These are phyloP conservation scores for Drosophila nigromelanica DNA, from an alignment of 1,140 invertebrate genomes.

Conservation along the genomic window DNA sequence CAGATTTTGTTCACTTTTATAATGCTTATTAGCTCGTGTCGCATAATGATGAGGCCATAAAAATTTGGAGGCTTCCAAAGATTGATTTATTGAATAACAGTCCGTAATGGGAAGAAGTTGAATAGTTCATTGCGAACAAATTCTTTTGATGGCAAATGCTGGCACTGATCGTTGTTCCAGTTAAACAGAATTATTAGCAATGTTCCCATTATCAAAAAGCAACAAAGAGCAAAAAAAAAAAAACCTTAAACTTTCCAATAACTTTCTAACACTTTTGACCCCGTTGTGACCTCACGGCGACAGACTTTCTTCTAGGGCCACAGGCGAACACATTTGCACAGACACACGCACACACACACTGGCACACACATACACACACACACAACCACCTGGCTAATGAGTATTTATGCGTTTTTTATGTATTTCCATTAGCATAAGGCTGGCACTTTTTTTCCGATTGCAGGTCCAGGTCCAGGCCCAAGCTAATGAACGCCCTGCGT, in stretches of 20 bases:
- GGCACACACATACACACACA: conserved; percentile 18
- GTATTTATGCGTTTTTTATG: conserved; percentile 79
- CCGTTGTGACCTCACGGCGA: conserved; percentile 42
- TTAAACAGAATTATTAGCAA: conserved; percentile 29
- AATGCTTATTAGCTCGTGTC: background rate
- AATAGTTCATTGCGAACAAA: conserved; percentile 12
- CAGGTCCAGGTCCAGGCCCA: conserved; percentile 10
- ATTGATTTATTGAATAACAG: conserved; percentile 7
- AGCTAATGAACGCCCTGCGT: conserved; percentile 62
- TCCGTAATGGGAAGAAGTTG: conserved; percentile 13
- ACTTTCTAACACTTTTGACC: conserved; percentile 73
- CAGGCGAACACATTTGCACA: conserved; percentile 7
- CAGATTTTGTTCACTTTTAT: background rate
- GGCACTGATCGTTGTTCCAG: conserved; percentile 44
- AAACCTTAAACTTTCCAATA: conserved; percentile 51
- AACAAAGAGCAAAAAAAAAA: conserved; percentile 7
- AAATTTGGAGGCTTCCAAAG: background rate
- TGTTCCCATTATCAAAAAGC: conserved; percentile 26
- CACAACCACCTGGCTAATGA: conserved; percentile 55
- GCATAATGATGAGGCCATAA: background rate
- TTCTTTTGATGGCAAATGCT: conserved; percentile 16
- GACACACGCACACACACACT: background rate
- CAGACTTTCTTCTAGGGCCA: conserved; percentile 57
- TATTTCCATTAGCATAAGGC: conserved; percentile 75
- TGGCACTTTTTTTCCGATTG: conserved; percentile 29